These are phyloP conservation scores for Silurus meridionalis DNA, from an alignment of 2,113 vertebrate species.

Conservation along the genomic window DNA sequence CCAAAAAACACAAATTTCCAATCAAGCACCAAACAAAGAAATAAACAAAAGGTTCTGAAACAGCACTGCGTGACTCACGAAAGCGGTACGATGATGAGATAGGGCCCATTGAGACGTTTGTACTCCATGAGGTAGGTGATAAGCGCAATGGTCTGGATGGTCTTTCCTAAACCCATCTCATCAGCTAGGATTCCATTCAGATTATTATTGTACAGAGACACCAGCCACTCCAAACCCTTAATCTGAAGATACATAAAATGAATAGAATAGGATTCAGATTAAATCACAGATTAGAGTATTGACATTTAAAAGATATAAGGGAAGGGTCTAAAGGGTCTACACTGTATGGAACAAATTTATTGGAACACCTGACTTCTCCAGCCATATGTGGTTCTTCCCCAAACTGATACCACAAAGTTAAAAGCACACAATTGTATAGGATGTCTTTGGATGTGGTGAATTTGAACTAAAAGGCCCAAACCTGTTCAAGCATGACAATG, in stretches of 20 bases:
- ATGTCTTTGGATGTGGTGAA: no score
- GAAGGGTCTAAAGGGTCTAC: background rate
- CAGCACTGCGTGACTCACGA: conserved; percentile 77
- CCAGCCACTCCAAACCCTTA: conserved; percentile 94
- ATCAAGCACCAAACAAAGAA: background rate
- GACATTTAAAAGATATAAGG: background rate
- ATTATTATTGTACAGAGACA: conserved; percentile 97
- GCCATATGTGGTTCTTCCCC: no score
- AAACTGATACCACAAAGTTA: no score
- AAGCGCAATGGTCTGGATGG: conserved; percentile 95
- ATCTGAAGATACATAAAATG: conserved; percentile 69
- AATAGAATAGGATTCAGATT: background rate
- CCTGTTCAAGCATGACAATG: no score
- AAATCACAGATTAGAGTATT: background rate
- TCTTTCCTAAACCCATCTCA: conserved; percentile 96
- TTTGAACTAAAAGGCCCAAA: no score
- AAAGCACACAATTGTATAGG: no score
- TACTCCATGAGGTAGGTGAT: conserved; percentile 99
- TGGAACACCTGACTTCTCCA: no score
- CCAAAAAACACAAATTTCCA: conserved; percentile 26
- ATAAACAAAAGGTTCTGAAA: background rate
- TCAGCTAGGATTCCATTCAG: conserved; percentile 94
- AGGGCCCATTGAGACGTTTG: conserved; percentile 95
- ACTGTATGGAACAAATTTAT: no score
- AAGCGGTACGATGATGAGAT: conserved; percentile 97